These are phyloP conservation scores for Acrocephalus kingi DNA, from an alignment of 2,113 vertebrate genomes.

Conservation along the genomic window DNA sequence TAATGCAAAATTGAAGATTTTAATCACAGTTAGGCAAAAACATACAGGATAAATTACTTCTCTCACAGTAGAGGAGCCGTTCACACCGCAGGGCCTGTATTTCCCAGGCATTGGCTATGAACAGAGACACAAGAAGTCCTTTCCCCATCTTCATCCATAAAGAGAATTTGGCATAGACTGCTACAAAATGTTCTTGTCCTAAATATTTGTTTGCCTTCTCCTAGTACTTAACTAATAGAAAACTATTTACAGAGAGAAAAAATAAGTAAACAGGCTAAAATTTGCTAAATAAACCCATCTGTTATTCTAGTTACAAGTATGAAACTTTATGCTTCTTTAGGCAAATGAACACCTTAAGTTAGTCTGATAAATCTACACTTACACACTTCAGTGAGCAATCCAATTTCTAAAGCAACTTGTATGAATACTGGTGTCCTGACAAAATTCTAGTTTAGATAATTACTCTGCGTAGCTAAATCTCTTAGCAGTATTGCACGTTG, in stretches of 20 bases:
- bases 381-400: slow-evolving; percentile 21
- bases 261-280: background rate
- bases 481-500: background rate
- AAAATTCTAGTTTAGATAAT: slow-evolving; percentile 37
- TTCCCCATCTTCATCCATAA: background rate
- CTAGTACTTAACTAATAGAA: background rate
- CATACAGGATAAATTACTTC: background rate
- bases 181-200: background rate
- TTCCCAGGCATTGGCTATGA: background rate
- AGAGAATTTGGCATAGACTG: background rate
- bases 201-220: background rate
- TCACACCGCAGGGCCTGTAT: background rate
- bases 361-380: slow-evolving; percentile 30
- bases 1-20: background rate
- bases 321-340: slow-evolving; percentile 34
- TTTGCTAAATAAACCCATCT: background rate
- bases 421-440: slow-evolving; percentile 1
- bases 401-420: slow-evolving; percentile 34
- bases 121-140: background rate
- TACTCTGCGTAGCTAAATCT: slow-evolving; percentile 13
- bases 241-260: background rate
- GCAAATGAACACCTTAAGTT: slow-evolving; percentile 37
- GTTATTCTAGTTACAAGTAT: background rate
- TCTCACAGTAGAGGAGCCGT: background rate
- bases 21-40: background rate